phyloP scores from a whole-genome alignment of 37 sponge, comb jelly and placozoan genomes.

The Petrosia ficiformis region DNA sequence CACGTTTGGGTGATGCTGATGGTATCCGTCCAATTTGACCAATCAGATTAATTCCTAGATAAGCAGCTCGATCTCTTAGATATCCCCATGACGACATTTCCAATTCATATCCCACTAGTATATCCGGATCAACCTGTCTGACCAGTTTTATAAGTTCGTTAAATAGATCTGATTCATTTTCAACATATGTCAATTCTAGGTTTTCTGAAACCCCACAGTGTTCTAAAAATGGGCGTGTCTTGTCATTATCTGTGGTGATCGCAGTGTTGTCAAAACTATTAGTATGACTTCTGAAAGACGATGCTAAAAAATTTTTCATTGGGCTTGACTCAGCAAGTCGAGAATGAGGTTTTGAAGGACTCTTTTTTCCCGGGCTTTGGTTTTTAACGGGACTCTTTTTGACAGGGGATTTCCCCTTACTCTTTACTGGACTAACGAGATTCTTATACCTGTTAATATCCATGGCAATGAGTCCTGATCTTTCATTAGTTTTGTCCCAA shows the following conservation, averaged over 20 bases:
- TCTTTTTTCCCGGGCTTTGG: background rate
- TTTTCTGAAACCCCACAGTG: slow-evolving; percentile 31
- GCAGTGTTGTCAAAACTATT: background rate
- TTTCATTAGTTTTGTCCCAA: background rate
- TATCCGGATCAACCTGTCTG: slow-evolving; percentile 74
- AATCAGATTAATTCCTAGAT: slow-evolving; percentile 59
- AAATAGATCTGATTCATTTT: slow-evolving; percentile 62
- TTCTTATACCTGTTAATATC: no score
- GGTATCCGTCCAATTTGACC: slow-evolving; percentile 73
- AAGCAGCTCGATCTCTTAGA: slow-evolving; percentile 75
- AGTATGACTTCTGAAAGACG: background rate
- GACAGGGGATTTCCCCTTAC: background rate
- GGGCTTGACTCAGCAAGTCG: background rate
- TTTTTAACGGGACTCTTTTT: background rate
- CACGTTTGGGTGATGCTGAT: background rate
- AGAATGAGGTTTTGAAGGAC: background rate
- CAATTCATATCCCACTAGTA: slow-evolving; percentile 89
- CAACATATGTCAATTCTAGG: slow-evolving; percentile 36
- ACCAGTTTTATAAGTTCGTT: slow-evolving; percentile 45
- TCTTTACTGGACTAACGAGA: background rate
- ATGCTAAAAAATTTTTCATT: background rate
- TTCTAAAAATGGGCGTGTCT: slow-evolving; percentile 16
- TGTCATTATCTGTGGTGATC: background rate
- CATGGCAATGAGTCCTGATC: background rate
- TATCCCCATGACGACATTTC: slow-evolving; percentile 93